Conservation (phyloP, 1,140 invertebrate genomes). For the Galleria mellonella region DNA sequence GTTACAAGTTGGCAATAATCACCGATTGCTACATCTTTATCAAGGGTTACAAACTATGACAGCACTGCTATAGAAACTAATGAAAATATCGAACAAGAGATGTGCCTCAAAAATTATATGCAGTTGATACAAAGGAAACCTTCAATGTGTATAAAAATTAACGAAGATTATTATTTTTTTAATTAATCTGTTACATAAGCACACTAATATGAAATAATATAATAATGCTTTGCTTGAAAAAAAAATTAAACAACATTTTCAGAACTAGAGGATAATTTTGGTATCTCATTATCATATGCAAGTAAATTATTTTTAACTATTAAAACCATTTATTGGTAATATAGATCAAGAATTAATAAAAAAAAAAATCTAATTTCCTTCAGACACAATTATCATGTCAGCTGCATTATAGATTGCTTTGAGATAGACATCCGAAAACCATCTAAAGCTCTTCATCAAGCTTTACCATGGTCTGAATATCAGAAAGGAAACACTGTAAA, state of each 20-base stretch:
- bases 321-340: background rate
- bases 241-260: conserved; percentile 4
- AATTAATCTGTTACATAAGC: background rate
- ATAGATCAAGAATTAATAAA: background rate
- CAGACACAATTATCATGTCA: conserved; percentile 1
- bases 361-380: background rate
- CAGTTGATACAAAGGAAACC: background rate
- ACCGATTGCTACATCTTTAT: background rate
- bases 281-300: background rate
- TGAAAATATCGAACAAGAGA: background rate
- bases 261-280: conserved; percentile 2
- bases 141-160: background rate
- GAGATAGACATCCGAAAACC: conserved; percentile 9
- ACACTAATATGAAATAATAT: background rate
- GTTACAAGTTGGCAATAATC: background rate
- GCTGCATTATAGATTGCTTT: conserved; percentile 3
- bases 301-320: conserved; percentile 1
- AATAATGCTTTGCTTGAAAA: background rate
- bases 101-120: background rate
- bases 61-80: background rate
- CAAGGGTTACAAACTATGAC: background rate
- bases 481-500: conserved; percentile 54
- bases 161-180: conserved; percentile 1
- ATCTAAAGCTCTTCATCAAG: conserved; percentile 16
- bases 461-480: conserved; percentile 41